These are phyloP conservation scores for Rhysida immarginata DNA, from an alignment of 1,140 invertebrate genomes.

Conservation along the genomic window DNA sequence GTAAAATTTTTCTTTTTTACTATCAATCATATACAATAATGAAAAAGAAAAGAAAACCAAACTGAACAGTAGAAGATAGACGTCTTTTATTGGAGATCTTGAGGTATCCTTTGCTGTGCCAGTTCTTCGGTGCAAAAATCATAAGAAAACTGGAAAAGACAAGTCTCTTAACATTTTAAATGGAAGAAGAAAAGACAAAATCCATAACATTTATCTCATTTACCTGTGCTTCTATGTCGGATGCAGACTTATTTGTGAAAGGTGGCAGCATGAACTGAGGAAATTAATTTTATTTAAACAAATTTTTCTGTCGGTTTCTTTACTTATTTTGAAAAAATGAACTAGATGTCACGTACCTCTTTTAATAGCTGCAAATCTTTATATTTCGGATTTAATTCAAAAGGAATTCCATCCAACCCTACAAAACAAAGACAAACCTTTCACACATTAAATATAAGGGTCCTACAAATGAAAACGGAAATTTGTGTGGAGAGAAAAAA, in stretches of 20 bases:
- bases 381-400: conserved; percentile 9
- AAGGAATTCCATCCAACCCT: conserved; percentile 7
- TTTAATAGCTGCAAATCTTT: neutral
- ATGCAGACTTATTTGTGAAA: neutral
- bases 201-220: neutral
- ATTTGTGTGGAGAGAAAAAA: too few relatives aligned
- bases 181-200: neutral
- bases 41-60: too few relatives aligned
- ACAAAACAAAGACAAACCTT: neutral
- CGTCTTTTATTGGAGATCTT: too few relatives aligned
- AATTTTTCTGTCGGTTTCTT: too few relatives aligned
- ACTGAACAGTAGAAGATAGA: too few relatives aligned
- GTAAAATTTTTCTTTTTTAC: too few relatives aligned
- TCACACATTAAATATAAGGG: too few relatives aligned
- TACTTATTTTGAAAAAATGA: too few relatives aligned
- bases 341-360: conserved; percentile 3
- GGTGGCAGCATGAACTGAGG: neutral
- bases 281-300: conserved; percentile 2
- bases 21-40: too few relatives aligned
- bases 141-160: conserved; percentile 4
- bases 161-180: conserved; percentile 1
- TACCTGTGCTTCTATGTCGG: conserved; percentile 1
- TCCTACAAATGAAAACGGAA: too few relatives aligned
- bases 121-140: conserved; percentile 3
- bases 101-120: conserved; percentile 5